Evolutionary conservation across 2,888 invertebrate genomes (phyloP).

Genomic region (Philhelius pedissequus): DNA sequence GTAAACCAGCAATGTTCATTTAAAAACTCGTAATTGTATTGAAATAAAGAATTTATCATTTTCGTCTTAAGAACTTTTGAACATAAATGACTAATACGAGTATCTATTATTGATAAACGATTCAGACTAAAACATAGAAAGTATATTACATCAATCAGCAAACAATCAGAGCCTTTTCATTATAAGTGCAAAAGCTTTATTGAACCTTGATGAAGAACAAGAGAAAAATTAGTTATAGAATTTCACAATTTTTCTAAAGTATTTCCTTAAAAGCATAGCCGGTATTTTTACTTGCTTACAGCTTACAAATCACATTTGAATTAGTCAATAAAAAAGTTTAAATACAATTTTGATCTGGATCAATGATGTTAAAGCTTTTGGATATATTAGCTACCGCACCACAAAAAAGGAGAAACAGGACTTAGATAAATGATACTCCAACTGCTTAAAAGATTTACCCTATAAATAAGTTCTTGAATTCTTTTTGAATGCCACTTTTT

Average conservation of each 20-base stretch:
- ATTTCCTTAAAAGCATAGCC: neutral
- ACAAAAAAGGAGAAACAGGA: neutral
- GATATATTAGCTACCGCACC: neutral
- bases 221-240: too few species aligned
- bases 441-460: constrained; percentile 15
- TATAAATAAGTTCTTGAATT: constrained; percentile 7
- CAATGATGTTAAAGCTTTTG: neutral
- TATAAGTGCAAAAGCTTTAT: neutral
- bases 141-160: neutral
- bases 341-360: constrained; percentile 7
- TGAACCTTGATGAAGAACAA: neutral
- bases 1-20: too few species aligned
- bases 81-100: too few species aligned
- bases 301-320: neutral
- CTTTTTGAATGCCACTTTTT: neutral
- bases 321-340: neutral
- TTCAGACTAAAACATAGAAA: neutral
- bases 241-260: neutral
- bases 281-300: neutral
- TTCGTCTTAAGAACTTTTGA: too few species aligned
- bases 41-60: too few species aligned
- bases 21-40: too few species aligned
- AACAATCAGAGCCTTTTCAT: neutral
- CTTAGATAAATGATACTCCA: constrained; percentile 12
- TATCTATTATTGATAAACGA: too few species aligned